phyloP scores from a whole-genome alignment of 2,797 vertebrate species.

The Gymnopithys bicolor region DNA sequence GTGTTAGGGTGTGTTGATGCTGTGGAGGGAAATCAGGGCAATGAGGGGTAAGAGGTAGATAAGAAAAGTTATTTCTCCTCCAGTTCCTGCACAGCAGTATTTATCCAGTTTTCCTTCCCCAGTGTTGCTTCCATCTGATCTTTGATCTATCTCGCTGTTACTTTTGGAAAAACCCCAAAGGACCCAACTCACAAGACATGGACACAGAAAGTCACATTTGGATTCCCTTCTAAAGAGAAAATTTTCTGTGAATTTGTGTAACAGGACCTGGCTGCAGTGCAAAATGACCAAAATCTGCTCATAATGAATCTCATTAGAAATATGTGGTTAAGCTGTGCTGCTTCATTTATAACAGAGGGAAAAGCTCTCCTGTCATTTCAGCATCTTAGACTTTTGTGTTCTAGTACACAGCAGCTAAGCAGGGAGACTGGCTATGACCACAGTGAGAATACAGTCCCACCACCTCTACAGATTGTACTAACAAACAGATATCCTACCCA shows the following conservation, averaged over 20 bases:
- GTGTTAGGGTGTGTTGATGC: slow-evolving; percentile 42
- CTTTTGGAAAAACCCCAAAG: not conserved
- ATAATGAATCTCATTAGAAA: not conserved
- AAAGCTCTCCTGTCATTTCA: not conserved
- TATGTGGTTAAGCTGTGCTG: not conserved
- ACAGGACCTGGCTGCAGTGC: not conserved
- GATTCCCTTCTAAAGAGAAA: not conserved
- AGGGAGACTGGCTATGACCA: not conserved
- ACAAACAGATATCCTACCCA: not conserved
- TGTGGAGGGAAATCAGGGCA: not conserved
- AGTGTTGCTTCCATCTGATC: not conserved
- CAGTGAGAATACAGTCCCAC: not conserved
- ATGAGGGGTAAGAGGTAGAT: not conserved
- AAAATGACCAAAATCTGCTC: not conserved
- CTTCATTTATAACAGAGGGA: not conserved
- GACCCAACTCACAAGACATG: not conserved
- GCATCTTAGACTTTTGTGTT: not conserved
- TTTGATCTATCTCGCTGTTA: not conserved
- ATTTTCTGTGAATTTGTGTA: not conserved
- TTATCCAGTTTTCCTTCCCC: not conserved
- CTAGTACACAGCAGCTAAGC: not conserved
- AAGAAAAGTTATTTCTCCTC: not conserved
- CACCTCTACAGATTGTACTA: not conserved
- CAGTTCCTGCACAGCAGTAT: not conserved
- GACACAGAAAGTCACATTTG: not conserved